Evolutionary conservation across 2,113 vertebrate species (phyloP), one percentile per base, ranked within the genome.

Genomic region (Platichthys flesus): DNA sequence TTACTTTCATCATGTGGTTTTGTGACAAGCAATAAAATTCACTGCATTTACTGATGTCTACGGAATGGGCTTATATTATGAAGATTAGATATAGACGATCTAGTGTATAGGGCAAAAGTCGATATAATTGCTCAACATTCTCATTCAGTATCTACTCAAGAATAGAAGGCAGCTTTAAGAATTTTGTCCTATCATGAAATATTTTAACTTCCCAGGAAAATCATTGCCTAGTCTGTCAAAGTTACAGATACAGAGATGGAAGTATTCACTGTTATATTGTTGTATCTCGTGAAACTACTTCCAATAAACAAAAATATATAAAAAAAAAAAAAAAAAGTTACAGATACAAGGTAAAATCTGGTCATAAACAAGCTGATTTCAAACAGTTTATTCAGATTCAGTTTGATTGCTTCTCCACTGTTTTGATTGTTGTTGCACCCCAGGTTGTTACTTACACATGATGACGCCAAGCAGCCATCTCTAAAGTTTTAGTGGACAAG

Each of bases 391-490:
- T 45, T 49, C 35, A 37, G 40, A 63, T 70, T 67, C n/a, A 23
- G n/a, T 67, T 83, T 73, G 35, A 80, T 58, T 86, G 68, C 71
- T 55, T 69, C 71, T 67, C 58, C 75, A 71, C 71, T 56, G 56
- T 49, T 82, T 67, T 76, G 71, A 84, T 89, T 87, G 82, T 84
- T 85, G 76, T 74, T 62, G 18, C 3, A 1, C 60, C 70, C 66
- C 68, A 79, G 26, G 79, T 81, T 71, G 78, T 67, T 73, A 75
- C 71, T 66, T 62, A 15, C 24, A 45, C 63, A 7, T 56, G 52
- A 68, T 85, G 78, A 85, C 23, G 67, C 62, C 70, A 65, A 61
- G 45, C 63, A 9, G 67, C 47, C 82, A 65, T 76, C 59, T 55
- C 68, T 62, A 20, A 76, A 75, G 13, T 87, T 89, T 85, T 61